phyloP scores from a whole-genome alignment of 2,113 vertebrate species.

The Scortum barcoo region DNA sequence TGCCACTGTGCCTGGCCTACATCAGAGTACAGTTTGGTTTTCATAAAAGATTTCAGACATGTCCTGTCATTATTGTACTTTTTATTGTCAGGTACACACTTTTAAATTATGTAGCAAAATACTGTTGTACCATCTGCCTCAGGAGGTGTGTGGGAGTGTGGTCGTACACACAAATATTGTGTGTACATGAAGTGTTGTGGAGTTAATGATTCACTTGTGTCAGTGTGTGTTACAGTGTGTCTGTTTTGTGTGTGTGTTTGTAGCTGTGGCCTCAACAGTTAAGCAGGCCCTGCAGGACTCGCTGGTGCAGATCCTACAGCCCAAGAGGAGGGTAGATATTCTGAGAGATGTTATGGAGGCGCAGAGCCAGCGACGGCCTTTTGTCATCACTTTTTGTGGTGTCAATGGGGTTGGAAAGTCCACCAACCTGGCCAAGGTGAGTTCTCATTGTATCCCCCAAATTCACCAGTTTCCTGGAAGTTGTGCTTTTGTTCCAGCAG shows the following conservation, averaged over 20 bases:
- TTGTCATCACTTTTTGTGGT: slow-evolving; percentile 95
- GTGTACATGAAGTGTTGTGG: neutral
- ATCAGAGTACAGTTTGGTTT: neutral
- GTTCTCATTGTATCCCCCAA: neutral
- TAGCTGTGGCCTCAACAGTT: slow-evolving; percentile 96
- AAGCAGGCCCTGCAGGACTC: slow-evolving; percentile 97
- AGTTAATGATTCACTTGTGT: neutral
- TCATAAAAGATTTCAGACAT: neutral
- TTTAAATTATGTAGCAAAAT: neutral
- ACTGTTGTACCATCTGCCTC: neutral
- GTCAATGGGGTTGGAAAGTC: slow-evolving; percentile 98
- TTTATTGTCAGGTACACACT: neutral
- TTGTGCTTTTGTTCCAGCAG: neutral
- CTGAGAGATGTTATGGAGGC: slow-evolving; percentile 96
- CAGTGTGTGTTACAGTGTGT: neutral
- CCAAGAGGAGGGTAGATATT: slow-evolving; percentile 95
- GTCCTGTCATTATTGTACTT: neutral
- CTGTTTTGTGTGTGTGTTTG: slow-evolving; percentile 7
- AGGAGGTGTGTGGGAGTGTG: neutral
- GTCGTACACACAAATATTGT: neutral
- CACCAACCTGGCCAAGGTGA: slow-evolving; percentile 97
- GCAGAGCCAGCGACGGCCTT: slow-evolving; percentile 90
- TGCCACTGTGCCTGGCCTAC: neutral
- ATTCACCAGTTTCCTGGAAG: neutral
- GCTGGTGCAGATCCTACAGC: slow-evolving; percentile 97